phyloP scores from a whole-genome alignment of 2,113 vertebrate genomes.

The Ornithorhynchus anatinus region DNA sequence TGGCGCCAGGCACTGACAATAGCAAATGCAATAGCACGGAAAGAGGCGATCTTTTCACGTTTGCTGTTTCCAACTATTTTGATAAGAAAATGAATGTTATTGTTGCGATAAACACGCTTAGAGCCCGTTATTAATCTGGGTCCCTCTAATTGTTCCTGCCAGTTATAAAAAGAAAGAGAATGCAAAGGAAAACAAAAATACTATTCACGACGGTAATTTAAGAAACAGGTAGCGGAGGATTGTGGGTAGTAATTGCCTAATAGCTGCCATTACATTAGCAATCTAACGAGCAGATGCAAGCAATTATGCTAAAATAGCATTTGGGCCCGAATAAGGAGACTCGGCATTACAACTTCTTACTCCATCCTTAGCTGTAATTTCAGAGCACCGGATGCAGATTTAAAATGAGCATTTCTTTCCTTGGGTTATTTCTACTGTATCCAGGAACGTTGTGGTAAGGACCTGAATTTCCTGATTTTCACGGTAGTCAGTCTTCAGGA shows the following conservation, averaged over 20 bases:
- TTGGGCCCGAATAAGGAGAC: neutral
- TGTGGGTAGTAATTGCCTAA: neutral
- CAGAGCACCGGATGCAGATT: neutral
- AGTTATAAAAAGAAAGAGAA: too few relatives aligned
- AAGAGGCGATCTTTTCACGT: too few relatives aligned
- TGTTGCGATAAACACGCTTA: neutral
- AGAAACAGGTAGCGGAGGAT: neutral
- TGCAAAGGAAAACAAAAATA: neutral
- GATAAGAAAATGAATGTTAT: too few relatives aligned
- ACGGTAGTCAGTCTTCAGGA: too few relatives aligned
- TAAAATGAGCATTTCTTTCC: too few relatives aligned
- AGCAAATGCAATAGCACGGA: too few relatives aligned
- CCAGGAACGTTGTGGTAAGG: too few relatives aligned
- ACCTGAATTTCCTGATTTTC: too few relatives aligned
- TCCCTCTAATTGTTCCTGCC: neutral
- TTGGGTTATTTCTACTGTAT: too few relatives aligned
- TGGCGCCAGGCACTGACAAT: too few relatives aligned
- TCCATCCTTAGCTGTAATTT: neutral
- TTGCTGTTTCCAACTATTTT: too few relatives aligned
- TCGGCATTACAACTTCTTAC: neutral
- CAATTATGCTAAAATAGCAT: neutral
- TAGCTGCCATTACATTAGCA: neutral
- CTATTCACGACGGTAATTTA: neutral
- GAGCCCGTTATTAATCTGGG: neutral
- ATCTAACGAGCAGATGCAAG: neutral